These are phyloP conservation scores for Macaca fascicularis DNA, from an alignment of 2,113 vertebrate genomes.

Conservation along the genomic window DNA sequence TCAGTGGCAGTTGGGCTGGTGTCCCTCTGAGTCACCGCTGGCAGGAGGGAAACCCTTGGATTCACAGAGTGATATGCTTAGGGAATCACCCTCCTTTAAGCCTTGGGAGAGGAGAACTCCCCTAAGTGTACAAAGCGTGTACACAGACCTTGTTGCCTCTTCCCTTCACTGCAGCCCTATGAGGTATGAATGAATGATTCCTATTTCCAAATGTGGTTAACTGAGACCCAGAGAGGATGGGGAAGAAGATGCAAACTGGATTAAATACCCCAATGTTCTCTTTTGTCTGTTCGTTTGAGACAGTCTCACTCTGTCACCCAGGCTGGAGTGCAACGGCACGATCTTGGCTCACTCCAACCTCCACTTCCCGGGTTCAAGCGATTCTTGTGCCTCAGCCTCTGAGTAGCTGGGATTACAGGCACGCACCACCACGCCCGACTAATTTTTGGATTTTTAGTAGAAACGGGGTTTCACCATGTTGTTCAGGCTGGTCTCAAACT, in stretches of 20 bases:
- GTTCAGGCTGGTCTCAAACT: no score
- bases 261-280: rapidly evolving
- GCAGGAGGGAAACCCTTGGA: neutral
- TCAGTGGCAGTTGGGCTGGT: neutral
- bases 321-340: no score
- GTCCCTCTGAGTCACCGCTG: neutral
- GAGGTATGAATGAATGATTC: neutral
- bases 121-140: neutral
- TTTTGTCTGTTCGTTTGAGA: no score
- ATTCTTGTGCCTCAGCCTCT: no score
- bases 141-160: neutral
- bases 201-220: neutral
- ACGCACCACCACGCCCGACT: no score
- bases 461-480: no score
- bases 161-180: neutral
- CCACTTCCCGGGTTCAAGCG: no score
- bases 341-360: no score
- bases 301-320: no score
- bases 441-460: no score
- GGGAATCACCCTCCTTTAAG: neutral
- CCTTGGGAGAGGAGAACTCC: neutral
- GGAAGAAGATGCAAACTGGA: neutral
- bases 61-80: neutral
- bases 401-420: no score
- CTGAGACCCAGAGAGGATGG: neutral